These are phyloP conservation scores for Elephas maximus DNA, from an alignment of 2,113 vertebrate species.

Conservation along the genomic window DNA sequence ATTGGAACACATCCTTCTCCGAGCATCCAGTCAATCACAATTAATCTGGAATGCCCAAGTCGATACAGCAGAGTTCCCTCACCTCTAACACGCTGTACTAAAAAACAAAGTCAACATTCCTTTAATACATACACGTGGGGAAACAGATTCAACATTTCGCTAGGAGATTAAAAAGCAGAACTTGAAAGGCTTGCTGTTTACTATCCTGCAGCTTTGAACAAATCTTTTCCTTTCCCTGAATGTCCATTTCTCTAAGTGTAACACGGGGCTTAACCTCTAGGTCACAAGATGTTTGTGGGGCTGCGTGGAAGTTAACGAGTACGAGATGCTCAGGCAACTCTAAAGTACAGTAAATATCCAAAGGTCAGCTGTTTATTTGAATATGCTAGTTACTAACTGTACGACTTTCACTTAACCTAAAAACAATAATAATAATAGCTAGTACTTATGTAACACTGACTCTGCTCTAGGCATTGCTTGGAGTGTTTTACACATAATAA, in stretches of 20 bases:
- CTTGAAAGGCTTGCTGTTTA: background rate
- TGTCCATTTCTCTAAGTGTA: background rate
- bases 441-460: background rate
- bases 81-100: background rate
- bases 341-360: background rate
- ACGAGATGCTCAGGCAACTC: background rate
- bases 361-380: background rate
- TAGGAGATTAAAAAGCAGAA: background rate
- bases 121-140: fast-evolving
- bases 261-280: too few relatives aligned
- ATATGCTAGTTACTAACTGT: background rate
- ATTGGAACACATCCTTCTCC: background rate
- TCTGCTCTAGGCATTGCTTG: background rate
- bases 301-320: background rate
- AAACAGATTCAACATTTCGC: too few relatives aligned
- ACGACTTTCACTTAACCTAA: background rate
- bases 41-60: background rate
- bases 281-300: background rate
- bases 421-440: background rate
- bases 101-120: background rate
- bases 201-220: background rate
- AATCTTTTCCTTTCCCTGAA: background rate
- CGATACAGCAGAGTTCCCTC: background rate
- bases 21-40: background rate
- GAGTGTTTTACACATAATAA: background rate